A percentile compares a stretch with the other conserved stretches of the same genome.
These are phyloP conservation scores for Dolomedes plantarius DNA, from an alignment of 2,888 invertebrate genomes.

Conservation along the genomic window DNA sequence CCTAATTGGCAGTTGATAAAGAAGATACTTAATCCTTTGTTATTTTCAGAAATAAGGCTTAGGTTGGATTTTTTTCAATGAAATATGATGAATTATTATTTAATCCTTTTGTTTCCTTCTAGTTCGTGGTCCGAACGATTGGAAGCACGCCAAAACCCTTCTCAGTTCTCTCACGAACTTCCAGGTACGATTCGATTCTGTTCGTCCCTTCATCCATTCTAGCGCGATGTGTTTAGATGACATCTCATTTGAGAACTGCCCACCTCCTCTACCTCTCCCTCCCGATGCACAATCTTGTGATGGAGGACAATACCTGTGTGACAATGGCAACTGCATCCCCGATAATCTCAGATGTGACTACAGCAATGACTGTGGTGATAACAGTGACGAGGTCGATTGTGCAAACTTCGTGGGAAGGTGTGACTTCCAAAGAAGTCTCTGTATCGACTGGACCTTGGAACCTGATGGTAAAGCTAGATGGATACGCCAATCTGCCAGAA, in stretches of 20 bases:
- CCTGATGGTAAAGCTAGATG: background rate
- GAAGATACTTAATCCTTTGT: no score
- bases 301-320: slow-evolving; percentile 26
- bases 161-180: slow-evolving; percentile 23
- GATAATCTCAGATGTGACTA: slow-evolving; percentile 48
- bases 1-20: no score
- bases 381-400: slow-evolving; percentile 51
- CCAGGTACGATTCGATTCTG: slow-evolving; percentile 33
- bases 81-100: no score
- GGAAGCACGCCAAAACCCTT: slow-evolving; percentile 38
- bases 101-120: no score
- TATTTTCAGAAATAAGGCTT: no score
- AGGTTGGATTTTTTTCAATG: no score
- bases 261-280: slow-evolving; percentile 22
- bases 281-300: slow-evolving; percentile 7
- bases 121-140: no score
- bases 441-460: slow-evolving; percentile 41
- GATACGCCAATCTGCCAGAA: background rate
- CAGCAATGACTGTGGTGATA: slow-evolving; percentile 55
- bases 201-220: slow-evolving; percentile 13
- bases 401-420: slow-evolving; percentile 36
- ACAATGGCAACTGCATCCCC: slow-evolving; percentile 39
- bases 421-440: slow-evolving; percentile 36
- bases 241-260: slow-evolving; percentile 42
- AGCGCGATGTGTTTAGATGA: slow-evolving; percentile 51